These are phyloP conservation scores for Todus mexicanus DNA, from an alignment of 2,797 vertebrate genomes.

Conservation along the genomic window DNA sequence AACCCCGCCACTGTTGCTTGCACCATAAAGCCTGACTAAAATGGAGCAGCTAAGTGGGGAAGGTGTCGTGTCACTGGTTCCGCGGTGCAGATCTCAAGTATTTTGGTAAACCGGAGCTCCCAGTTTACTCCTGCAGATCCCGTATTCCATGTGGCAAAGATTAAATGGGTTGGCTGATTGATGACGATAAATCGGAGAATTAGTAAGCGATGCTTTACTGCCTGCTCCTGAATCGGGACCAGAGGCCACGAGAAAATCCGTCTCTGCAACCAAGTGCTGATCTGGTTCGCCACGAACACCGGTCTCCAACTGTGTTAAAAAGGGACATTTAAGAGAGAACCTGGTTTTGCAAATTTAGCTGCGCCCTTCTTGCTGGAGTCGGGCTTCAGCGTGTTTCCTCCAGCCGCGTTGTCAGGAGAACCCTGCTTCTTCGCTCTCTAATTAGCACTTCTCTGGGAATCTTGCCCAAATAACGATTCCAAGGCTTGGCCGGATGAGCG, in stretches of 20 bases:
- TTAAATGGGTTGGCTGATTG: neutral
- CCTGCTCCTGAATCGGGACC: neutral
- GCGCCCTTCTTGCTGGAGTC: neutral
- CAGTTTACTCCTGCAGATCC: neutral
- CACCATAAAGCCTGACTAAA: neutral
- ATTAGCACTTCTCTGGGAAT: neutral
- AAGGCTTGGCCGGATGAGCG: neutral
- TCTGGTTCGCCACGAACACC: accelerated
- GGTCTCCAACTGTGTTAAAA: neutral
- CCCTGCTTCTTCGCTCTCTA: neutral
- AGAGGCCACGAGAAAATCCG: neutral
- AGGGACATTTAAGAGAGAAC: neutral
- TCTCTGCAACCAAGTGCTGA: neutral
- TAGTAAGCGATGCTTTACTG: neutral
- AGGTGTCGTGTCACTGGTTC: neutral
- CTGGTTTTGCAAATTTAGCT: neutral
- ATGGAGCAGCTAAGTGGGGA: neutral
- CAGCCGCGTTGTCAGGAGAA: neutral
- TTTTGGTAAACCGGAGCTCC: neutral
- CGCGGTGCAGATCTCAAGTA: neutral
- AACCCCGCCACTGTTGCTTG: neutral
- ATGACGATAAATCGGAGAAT: neutral
- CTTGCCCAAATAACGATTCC: neutral
- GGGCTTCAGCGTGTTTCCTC: neutral
- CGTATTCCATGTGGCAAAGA: neutral